Evolutionary conservation across 2,113 vertebrate genomes (phyloP).

Genomic region (Bubo blakistoni): DNA sequence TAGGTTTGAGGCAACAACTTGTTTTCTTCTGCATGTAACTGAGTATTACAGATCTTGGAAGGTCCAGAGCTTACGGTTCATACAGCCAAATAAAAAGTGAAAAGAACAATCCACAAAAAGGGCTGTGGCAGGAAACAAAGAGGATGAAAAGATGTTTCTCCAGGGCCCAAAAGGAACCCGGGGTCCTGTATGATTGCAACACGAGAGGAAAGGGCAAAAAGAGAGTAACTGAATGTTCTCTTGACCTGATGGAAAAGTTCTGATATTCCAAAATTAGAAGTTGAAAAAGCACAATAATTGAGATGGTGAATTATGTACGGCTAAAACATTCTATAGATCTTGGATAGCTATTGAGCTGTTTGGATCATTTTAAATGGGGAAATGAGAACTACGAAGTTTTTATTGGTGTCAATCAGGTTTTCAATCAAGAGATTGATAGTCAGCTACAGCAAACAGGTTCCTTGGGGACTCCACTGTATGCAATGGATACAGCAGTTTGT

Average conservation of each 20-base stretch:
- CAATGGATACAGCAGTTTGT: neutral
- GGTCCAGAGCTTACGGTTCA: neutral
- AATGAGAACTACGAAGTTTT: slow-evolving; percentile 5
- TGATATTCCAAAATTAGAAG: neutral
- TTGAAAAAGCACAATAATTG: neutral
- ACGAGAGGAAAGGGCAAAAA: neutral
- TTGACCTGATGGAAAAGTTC: neutral
- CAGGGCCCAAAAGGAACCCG: neutral
- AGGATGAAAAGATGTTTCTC: neutral
- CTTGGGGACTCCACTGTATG: neutral
- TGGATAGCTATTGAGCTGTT: slow-evolving; percentile 21
- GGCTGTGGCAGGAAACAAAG: neutral
- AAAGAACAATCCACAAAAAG: neutral
- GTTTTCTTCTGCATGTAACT: neutral
- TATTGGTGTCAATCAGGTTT: slow-evolving; percentile 41
- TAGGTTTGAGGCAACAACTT: neutral
- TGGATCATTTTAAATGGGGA: slow-evolving; percentile 16
- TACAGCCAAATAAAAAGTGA: neutral
- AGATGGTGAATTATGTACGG: slow-evolving; percentile 10
- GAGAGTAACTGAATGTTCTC: neutral
- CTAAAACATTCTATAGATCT: neutral
- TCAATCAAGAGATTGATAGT: slow-evolving; percentile 22
- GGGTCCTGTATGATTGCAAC: neutral
- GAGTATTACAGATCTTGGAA: neutral
- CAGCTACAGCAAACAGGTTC: slow-evolving; percentile 4